Base-by-base conservation (phyloP, 2,888 invertebrate genomes). In the Cecidostiba fungosa region DNA sequence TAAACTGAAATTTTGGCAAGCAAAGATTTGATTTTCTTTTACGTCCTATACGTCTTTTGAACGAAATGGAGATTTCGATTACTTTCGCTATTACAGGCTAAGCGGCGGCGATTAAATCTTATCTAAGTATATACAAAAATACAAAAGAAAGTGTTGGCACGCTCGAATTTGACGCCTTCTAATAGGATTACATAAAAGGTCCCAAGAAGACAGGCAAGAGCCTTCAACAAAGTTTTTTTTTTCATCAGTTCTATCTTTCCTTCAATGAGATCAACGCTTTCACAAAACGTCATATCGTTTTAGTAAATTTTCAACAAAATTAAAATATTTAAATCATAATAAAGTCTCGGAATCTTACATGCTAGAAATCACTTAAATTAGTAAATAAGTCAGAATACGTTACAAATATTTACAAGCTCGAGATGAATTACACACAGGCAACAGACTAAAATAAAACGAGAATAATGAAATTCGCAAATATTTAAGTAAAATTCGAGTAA, bases 101-200 rank as follows among this genome's bases (percentile, higher is more conserved):
- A 39, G 74, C 43, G 29, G 32, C 69, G 36, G 66, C 85, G 62
- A 74, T 79, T 36, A 70, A 70, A 70, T 50, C 79, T 84, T 77
- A 76, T 32, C 81, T 90, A 89, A 70, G 29, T 91, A 91, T 93
- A 85, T 92, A 93, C 92, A 93, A 92, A 92, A 92, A 90, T 92
- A 92, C 89, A 92, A 91, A 88, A 88, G 83, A 86, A 89, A 89
- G 84, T 89, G 91, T 92, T 93, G 92, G 93, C 92, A 93, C 92
- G 90, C 89, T 90, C 88, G 91, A 92, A 89, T 86, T 80, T 84
- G 47, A 84, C 83, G 29, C 54, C 66, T 29, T 74, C 10, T 12
- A 29, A 54, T 12, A 29, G 29, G n/a, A 29, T 43, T 26, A 80
- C 69, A 39, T 32, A 29, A 6, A 69, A 69, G 66, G 54, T 76